Base-by-base conservation (phyloP, 2,888 invertebrate species). In the Nomada lathburiana region DNA sequence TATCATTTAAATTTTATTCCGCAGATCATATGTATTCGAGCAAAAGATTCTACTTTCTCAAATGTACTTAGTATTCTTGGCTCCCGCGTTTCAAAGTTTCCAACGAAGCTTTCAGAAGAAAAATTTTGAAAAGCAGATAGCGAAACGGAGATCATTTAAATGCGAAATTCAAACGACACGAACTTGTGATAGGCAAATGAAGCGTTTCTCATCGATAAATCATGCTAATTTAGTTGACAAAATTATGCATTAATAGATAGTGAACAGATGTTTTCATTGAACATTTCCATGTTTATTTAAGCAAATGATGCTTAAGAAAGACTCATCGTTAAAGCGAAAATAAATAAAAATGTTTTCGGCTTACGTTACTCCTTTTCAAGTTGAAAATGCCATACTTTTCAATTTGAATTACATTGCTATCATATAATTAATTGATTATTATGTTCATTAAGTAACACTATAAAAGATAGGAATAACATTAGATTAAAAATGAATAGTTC, bases 21-120 rank as follows among this genome's bases (percentile, higher is more conserved):
- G 11, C 42, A 23, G 23, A 55, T 42, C 20, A 23, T 42, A 67
- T 20, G 18, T 26, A 69, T 44, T 57, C 44, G 23, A 36, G 47
- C 47, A 50, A 26, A 50, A 59, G 60, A 70, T 47, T 60, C 59
- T 60, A 70, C 59, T 29, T 63, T 9, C 52, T 16, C 26, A n/a
- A 50, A 59, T 60, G 36, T 50, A 42, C 50, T 73, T 73, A 29
- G 55, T 65, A 73, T 74, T 68, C 59, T 26, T 36, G n/a, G n/a
- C 50, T 10, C n/a, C n/a, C 18, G 36, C 26, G 16, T 60, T 42
- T 59, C 36, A 42, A 74, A 74, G 23, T 74, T 74, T 23, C 50
- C 16, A 42, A 16, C 11, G 13, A 36, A 60, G 59, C 23, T 74
- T 59, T n/a, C 10, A 2, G 0, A 52, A 74, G 68, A 69, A 74